A percentile compares a stretch with the other conserved stretches of the same genome.
Evolutionary conservation across 2,797 vertebrate species (phyloP).

Genomic region (Aldrovandia affinis): DNA sequence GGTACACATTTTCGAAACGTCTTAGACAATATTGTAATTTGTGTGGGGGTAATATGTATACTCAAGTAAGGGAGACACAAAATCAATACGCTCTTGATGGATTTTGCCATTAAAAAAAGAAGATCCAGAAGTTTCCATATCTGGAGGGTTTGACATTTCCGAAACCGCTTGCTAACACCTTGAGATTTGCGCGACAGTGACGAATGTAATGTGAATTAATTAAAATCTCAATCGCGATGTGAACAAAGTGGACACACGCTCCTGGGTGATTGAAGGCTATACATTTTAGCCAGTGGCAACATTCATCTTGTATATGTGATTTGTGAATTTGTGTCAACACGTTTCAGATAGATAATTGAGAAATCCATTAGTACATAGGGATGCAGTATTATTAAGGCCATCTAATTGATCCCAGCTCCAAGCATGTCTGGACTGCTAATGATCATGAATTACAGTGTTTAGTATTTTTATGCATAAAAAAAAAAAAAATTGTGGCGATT

Average conservation of each 20-base stretch:
- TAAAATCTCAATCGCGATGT: background rate
- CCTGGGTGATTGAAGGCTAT: background rate
- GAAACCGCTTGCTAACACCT: background rate
- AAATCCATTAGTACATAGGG: constrained; percentile 63
- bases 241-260: background rate
- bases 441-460: too few relatives aligned
- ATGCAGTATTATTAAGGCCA: constrained; percentile 56
- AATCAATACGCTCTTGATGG: constrained; percentile 5
- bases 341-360: constrained; percentile 62
- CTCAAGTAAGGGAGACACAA: background rate
- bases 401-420: constrained; percentile 59
- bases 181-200: constrained; percentile 3
- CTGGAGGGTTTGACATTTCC: constrained; percentile 10
- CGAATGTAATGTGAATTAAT: constrained; percentile 9
- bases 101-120: constrained; percentile 6
- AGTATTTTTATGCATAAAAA: too few relatives aligned
- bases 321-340: constrained; percentile 16
- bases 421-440: background rate
- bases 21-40: background rate
- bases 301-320: constrained; percentile 63
- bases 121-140: constrained; percentile 1
- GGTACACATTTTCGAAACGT: background rate
- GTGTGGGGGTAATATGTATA: background rate
- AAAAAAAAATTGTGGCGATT: too few relatives aligned
- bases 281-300: constrained; percentile 52